These are phyloP conservation scores for Micromys minutus DNA, from an alignment of 2,113 vertebrate species.

Conservation along the genomic window DNA sequence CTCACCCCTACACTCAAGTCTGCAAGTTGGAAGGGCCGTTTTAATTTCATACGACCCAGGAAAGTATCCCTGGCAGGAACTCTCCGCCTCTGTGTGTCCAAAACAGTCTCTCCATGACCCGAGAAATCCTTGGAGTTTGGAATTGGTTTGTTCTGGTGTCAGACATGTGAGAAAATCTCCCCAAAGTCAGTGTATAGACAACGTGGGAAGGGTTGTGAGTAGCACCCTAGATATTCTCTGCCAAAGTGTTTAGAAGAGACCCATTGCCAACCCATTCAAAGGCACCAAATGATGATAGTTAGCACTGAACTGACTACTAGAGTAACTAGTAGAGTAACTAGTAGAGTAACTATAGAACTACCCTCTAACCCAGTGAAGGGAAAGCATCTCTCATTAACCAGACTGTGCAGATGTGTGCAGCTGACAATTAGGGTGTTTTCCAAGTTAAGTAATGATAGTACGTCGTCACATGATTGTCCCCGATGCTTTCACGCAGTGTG, in stretches of 20 bases:
- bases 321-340: too few relatives aligned
- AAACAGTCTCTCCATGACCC: neutral
- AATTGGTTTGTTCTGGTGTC: neutral
- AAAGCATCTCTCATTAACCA: neutral
- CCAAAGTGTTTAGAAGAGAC: neutral
- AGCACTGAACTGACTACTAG: too few relatives aligned
- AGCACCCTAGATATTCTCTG: neutral
- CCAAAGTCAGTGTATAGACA: neutral
- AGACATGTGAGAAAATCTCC: neutral
- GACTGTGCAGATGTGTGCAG: neutral
- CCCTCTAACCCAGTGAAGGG: neutral
- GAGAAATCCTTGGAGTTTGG: neutral
- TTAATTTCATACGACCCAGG: neutral
- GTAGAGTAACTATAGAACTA: too few relatives aligned
- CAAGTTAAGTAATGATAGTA: neutral
- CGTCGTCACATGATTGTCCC: neutral
- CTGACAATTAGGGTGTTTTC: neutral
- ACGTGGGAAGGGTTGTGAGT: neutral
- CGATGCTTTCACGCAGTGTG: neutral
- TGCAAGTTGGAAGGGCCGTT: neutral
- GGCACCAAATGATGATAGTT: neutral
- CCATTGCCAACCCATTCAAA: neutral
- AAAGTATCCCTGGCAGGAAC: neutral
- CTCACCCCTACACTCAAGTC: too few relatives aligned
- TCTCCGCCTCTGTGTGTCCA: neutral